A percentile compares a stretch with the other conserved stretches of the same genome.
These are phyloP conservation scores for Ecliptopera silaceata DNA, from an alignment of 2,888 invertebrate genomes.

Conservation along the genomic window DNA sequence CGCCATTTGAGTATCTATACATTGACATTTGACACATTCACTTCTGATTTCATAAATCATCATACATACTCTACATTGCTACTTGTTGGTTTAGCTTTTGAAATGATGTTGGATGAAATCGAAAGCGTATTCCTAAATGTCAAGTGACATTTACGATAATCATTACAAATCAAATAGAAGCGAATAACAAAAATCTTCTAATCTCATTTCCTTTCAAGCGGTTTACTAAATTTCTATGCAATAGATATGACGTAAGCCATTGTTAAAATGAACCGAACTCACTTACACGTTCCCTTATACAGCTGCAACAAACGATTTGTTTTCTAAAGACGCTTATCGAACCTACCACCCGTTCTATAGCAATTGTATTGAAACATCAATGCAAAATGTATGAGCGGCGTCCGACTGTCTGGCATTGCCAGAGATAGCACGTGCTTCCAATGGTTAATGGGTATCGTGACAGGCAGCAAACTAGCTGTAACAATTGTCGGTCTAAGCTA, in stretches of 20 bases:
- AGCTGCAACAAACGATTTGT: slow-evolving; percentile 29
- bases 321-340: slow-evolving; percentile 24
- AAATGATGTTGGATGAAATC: slow-evolving; percentile 10
- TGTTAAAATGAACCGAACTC: slow-evolving; percentile 3
- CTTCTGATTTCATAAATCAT: slow-evolving; percentile 17
- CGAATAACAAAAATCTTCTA: no score
- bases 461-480: slow-evolving; percentile 1
- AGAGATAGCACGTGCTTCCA: slow-evolving; percentile 37
- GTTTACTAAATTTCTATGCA: no score
- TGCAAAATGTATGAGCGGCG: slow-evolving; percentile 36
- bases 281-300: slow-evolving; percentile 20
- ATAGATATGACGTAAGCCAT: slow-evolving; percentile 4
- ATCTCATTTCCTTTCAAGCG: no score
- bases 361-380: slow-evolving; percentile 29
- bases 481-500: slow-evolving; percentile 19
- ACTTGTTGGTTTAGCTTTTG: slow-evolving; percentile 18
- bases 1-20: no score
- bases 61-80: not conserved
- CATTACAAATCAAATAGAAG: not conserved
- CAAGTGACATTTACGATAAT: slow-evolving; percentile 1
- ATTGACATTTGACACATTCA: slow-evolving; percentile 12
- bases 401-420: slow-evolving; percentile 38
- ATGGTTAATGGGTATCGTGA: slow-evolving; percentile 30
- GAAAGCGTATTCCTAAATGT: slow-evolving; percentile 14
- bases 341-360: slow-evolving; percentile 26